These are phyloP conservation scores for Eublepharis macularius DNA, from an alignment of 2,113 vertebrate species.

Conservation along the genomic window DNA sequence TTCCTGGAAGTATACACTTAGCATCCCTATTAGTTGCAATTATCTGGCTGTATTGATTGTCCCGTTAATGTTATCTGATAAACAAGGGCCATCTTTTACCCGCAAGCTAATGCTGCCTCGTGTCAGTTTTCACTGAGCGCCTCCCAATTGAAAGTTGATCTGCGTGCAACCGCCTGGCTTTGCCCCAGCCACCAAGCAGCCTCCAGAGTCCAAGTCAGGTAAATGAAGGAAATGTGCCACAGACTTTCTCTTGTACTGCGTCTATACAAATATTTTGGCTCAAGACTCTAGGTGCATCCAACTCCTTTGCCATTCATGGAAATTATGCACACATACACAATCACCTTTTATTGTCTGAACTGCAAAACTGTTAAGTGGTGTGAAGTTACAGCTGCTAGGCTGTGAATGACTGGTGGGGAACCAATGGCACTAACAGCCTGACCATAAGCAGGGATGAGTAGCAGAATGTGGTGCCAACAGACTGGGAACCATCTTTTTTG, in stretches of 20 bases:
- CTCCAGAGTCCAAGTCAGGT: constrained; percentile 33
- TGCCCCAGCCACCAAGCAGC: constrained; percentile 38
- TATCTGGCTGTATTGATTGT: constrained; percentile 58
- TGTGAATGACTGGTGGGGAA: too few relatives aligned
- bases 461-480: too few relatives aligned
- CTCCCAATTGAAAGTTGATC: constrained; percentile 42
- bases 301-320: not conserved
- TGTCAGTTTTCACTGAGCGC: constrained; percentile 58
- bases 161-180: constrained; percentile 34
- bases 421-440: too few relatives aligned
- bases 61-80: constrained; percentile 41
- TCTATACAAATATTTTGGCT: constrained; percentile 41
- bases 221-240: not conserved
- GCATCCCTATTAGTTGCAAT: constrained; percentile 55
- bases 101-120: constrained; percentile 37
- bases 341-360: constrained; percentile 18
- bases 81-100: constrained; percentile 32
- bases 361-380: not conserved
- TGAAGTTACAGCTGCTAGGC: too few relatives aligned
- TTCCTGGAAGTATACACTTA: constrained; percentile 46
- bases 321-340: not conserved
- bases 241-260: constrained; percentile 8
- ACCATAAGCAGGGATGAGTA: too few relatives aligned
- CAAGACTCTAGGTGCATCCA: not conserved
- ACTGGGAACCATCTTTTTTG: too few relatives aligned